Evolutionary conservation across 2,797 vertebrate genomes (phyloP).

Genomic region (Sebastes vulpes): DNA sequence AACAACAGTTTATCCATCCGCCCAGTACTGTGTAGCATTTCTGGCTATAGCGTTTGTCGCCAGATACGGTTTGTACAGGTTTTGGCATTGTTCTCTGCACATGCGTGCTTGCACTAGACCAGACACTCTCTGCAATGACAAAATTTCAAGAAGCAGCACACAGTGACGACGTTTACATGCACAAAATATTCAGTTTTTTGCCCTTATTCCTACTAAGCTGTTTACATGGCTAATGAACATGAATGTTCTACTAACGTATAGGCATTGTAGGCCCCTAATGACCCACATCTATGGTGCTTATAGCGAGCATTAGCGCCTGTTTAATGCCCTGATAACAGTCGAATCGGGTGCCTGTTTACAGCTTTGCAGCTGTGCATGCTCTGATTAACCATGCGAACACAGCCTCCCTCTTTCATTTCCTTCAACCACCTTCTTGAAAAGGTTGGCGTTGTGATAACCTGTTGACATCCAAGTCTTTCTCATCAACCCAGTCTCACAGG

Average conservation of each 20-base stretch:
- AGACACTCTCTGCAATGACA: background rate
- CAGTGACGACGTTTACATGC: background rate
- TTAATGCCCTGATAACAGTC: too few relatives aligned
- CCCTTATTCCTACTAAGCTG: background rate
- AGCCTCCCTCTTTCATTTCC: background rate
- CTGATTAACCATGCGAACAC: fast-evolving
- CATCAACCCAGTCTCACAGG: too few relatives aligned
- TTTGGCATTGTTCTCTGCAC: background rate
- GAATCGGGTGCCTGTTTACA: too few relatives aligned
- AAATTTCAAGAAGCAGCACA: background rate
- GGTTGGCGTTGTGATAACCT: background rate
- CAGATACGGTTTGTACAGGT: background rate
- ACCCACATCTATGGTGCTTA: background rate
- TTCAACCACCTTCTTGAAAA: background rate
- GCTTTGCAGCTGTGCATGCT: background rate
- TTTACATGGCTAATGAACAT: background rate
- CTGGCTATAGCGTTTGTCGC: background rate
- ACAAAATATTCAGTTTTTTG: background rate
- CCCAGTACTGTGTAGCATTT: background rate
- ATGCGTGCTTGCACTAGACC: background rate
- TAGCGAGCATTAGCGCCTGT: too few relatives aligned
- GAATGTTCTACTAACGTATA: background rate
- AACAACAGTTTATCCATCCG: background rate
- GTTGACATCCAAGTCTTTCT: background rate
- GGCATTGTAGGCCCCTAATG: background rate